phyloP scores from a whole-genome alignment of 2,888 invertebrate species.

The Listrodromus nycthemerus region DNA sequence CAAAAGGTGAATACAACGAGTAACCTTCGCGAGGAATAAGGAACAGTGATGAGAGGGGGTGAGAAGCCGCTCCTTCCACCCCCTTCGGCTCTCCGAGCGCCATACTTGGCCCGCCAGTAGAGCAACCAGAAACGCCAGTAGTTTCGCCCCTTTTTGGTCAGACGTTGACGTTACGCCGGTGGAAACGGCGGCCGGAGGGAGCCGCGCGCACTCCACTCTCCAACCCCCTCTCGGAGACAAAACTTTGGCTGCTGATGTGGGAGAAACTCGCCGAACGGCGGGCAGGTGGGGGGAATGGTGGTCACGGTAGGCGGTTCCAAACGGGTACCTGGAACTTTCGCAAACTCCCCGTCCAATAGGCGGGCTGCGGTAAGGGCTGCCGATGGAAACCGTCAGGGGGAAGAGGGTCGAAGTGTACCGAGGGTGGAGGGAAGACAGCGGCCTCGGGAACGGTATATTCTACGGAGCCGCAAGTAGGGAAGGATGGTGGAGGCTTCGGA shows the following conservation, averaged over 20 bases:
- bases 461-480: constrained; percentile 20
- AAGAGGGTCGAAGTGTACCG: neutral
- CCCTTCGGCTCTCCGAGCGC: too few relatives aligned
- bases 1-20: constrained; percentile 6
- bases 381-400: constrained; percentile 49
- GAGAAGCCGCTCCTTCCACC: neutral
- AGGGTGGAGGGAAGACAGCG: constrained; percentile 8
- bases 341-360: constrained; percentile 80
- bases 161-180: constrained; percentile 26
- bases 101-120: constrained; percentile 26
- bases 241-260: constrained; percentile 63
- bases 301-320: constrained; percentile 79
- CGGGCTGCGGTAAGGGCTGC: constrained; percentile 67
- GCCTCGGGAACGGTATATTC: neutral
- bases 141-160: constrained; percentile 62
- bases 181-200: constrained; percentile 28
- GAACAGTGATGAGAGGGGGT: neutral
- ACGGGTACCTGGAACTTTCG: constrained; percentile 81
- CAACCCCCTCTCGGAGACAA: constrained; percentile 50
- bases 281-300: constrained; percentile 65
- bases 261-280: neutral
- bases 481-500: constrained; percentile 25
- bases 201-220: constrained; percentile 58
- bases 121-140: constrained; percentile 47
- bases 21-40: constrained; percentile 5